Conservation (phyloP, 37 sponge, comb jelly and placozoan species). For the Aplysina aerophoba region DNA sequence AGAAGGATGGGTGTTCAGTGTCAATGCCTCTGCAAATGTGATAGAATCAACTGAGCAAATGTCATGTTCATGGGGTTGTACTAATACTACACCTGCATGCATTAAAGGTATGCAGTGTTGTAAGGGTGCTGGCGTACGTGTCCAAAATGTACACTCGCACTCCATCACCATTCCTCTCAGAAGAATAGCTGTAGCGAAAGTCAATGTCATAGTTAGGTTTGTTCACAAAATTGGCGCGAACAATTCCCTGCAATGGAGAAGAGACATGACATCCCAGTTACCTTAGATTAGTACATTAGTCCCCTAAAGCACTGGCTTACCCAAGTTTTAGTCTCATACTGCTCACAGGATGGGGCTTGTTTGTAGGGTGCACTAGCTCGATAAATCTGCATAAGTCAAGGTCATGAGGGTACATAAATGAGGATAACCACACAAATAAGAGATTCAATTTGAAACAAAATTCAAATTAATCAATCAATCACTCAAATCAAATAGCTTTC, state of each 20-base stretch:
- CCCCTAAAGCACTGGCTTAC: background rate
- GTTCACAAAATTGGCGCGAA: slow-evolving; percentile 28
- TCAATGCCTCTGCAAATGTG: slow-evolving; percentile 57
- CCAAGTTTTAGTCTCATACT: slow-evolving; percentile 29
- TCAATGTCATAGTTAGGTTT: background rate
- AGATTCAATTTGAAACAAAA: too few relatives aligned
- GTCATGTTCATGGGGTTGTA: slow-evolving; percentile 15
- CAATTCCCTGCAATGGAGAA: slow-evolving; percentile 38
- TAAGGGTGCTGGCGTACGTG: slow-evolving; percentile 58
- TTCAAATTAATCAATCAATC: too few relatives aligned
- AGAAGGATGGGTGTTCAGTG: slow-evolving; percentile 55
- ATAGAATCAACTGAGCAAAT: background rate
- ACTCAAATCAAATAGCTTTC: too few relatives aligned
- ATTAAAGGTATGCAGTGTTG: background rate
- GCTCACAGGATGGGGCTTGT: slow-evolving; percentile 8
- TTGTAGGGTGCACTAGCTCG: slow-evolving; percentile 13
- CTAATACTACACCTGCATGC: background rate
- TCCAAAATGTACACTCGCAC: slow-evolving; percentile 70
- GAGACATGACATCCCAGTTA: background rate
- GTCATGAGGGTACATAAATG: background rate
- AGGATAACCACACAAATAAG: background rate
- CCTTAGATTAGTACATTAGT: background rate
- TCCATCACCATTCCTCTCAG: slow-evolving; percentile 39
- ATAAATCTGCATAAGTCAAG: background rate
- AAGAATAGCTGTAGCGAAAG: slow-evolving; percentile 38